phyloP scores from a whole-genome alignment of 2,113 vertebrate species.

The Hippocampus abdominalis region DNA sequence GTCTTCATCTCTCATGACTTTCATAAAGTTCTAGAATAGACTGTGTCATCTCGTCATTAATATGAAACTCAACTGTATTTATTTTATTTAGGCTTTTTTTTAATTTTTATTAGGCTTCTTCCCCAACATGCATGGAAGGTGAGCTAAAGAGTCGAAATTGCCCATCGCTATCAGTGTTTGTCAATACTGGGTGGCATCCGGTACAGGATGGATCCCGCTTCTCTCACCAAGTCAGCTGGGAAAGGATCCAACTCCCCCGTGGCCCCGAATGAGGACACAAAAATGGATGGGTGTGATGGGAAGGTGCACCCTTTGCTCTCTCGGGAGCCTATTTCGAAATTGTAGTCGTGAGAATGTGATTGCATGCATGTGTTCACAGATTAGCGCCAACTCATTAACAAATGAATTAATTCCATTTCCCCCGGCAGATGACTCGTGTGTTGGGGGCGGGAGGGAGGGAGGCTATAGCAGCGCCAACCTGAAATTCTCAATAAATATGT shows the following conservation, averaged over 20 bases:
- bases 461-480: not conserved
- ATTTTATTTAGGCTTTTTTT: no score
- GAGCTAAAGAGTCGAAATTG: not conserved
- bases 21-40: not conserved
- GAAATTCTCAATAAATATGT: not conserved
- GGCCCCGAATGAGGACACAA: not conserved
- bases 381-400: constrained; percentile 60
- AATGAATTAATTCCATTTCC: constrained; percentile 47
- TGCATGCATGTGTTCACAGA: constrained; percentile 57
- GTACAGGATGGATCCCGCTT: no score
- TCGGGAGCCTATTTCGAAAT: constrained; percentile 36
- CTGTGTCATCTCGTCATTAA: not conserved
- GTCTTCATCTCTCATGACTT: not conserved
- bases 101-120: no score
- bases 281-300: not conserved
- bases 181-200: not conserved
- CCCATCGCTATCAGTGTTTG: not conserved
- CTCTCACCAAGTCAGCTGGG: not conserved
- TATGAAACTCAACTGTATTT: no score
- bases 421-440: constrained; percentile 38
- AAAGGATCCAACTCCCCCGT: not conserved
- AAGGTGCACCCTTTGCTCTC: constrained; percentile 15
- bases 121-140: not conserved
- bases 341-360: constrained; percentile 45
- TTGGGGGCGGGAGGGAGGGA: not conserved